These are phyloP conservation scores for Zhengitettix transpicula DNA, from an alignment of 2,888 invertebrate species.

Conservation along the genomic window DNA sequence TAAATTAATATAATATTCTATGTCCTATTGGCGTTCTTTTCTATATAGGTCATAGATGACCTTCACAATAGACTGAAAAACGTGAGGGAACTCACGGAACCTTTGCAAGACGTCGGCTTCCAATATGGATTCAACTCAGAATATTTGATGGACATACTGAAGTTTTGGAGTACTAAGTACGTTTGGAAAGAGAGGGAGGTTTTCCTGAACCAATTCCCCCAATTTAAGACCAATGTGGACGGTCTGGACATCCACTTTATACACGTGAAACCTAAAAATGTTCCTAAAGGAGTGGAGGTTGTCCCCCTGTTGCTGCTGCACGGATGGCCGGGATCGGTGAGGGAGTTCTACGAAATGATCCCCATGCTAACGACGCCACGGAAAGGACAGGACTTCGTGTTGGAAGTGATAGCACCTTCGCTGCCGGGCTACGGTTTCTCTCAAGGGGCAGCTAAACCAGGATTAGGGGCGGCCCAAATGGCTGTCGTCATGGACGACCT, in stretches of 20 bases:
- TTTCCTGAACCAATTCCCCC: constrained; percentile 54
- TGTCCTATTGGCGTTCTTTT: no score
- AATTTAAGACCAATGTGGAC: constrained; percentile 60
- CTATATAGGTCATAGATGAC: constrained; percentile 37
- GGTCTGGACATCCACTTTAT: constrained; percentile 30
- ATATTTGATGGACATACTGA: constrained; percentile 44
- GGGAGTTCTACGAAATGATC: constrained; percentile 49
- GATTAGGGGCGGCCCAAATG: constrained; percentile 26
- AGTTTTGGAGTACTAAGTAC: constrained; percentile 65
- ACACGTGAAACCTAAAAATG: constrained; percentile 3
- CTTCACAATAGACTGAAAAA: constrained; percentile 38
- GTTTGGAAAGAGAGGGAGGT: constrained; percentile 51
- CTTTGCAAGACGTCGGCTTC: constrained; percentile 39
- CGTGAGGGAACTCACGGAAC: constrained; percentile 28
- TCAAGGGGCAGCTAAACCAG: constrained; percentile 18
- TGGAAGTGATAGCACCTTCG: constrained; percentile 50
- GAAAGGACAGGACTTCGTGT: constrained; percentile 37
- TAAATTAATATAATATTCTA: no score
- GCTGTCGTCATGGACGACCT: constrained; percentile 43
- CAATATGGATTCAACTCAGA: constrained; percentile 66
- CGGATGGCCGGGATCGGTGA: constrained; percentile 72
- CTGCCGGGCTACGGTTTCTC: constrained; percentile 49
- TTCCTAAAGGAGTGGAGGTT: constrained; percentile 18
- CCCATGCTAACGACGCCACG: constrained; percentile 40
- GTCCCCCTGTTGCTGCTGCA: constrained; percentile 57